Base-by-base conservation (phyloP, 1,140 invertebrate genomes). In the Helicoverpa zea region DNA sequence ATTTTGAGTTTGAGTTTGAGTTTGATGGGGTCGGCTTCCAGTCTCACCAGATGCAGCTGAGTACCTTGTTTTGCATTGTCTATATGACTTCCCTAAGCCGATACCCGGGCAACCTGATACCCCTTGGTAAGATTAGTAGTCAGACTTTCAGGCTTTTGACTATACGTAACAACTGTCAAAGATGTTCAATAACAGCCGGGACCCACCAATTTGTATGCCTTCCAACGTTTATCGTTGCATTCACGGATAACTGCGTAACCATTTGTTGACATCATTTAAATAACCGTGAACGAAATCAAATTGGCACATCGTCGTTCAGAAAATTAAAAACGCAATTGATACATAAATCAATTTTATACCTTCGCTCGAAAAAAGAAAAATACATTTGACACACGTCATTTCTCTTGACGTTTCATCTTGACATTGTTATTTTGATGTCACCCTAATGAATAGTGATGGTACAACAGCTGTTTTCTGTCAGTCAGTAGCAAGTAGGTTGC, bases 311-410 rank as follows among this genome's bases (percentile, higher is more conserved):
- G 35, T 58, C 56, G 43, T 47, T 61, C 43, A 23, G 73, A 61
- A 61, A 59, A 61, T 76, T 76, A 76, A 61, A 54, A 76, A 76
- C 73, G 51, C 73, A 76, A 76, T 76, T 76, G 73, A 63, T 76
- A 63, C 56, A 51, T 76, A 76, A 61, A 76, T 76, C 73, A 76
- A 61, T 51, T 76, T 76, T 76, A 76, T 51, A 59, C 56, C 43
- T 76, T 16, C n/a, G 47, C 52, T 58, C 9, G 52, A 43, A 72
- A 68, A 52, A 72, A 70, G 52, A 64, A 64, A n/a, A 54, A 29
- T n/a, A 72, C 68, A 30, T 72, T 72, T 73, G 51, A 58, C 70
- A 58, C 70, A 73, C 70, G 52, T 59, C 56, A 61, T 43, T 74
- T 74, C 72, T 68, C 16, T 68, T 68, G 64, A 68, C 64, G 64